Base-by-base conservation (phyloP, 2,113 vertebrate genomes). In the Scortum barcoo region DNA sequence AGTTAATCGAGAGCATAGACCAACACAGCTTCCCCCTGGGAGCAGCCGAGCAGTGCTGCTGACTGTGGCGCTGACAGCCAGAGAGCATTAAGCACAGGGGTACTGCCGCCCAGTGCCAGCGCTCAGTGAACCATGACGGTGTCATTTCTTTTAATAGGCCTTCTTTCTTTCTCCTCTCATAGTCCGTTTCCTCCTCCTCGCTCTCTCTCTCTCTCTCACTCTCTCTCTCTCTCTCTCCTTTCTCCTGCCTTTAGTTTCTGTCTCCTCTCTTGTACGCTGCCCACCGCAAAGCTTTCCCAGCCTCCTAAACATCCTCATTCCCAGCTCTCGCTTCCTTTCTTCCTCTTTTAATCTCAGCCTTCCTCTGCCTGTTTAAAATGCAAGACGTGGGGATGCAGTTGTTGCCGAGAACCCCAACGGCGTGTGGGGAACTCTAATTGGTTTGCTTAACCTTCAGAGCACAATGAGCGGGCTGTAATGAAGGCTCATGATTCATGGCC, bases 391-490 rank as follows among this genome's bases (percentile, higher is more conserved):
- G 76, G 87, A 89, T 83, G 87, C 86, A 79, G 89, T 84, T 89
- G 92, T 90, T 94, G 87, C 89, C 42, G 86, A 84, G 90, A 89
- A 89, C 88, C 89, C 86, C 92, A 84, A 83, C 84, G 82, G 92
- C 86, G 79, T 88, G 86, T 88, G 50, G 89, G 92, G 92, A 93
- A 90, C 92, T 92, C 89, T 94, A 95, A 95, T 94, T 93, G 93
- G 92, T 92, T 94, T 93, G 88, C 88, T 95, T 94, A 95, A 95
- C 92, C 93, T 93, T 95, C 93, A 94, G 91, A 93, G 91, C 89
- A 94, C 92, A 94, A 93, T 92, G 91, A 94, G 89, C 89, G 78
- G 88, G 86, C 90, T 89, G 85, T 93, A 93, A 95, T 93, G 94
- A 93, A 91, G 87, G 89, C 89, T 92, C 81, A 85, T 90, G 94